Conservation (phyloP, 2,113 vertebrate genomes). For the Podarcis raffonei region DNA sequence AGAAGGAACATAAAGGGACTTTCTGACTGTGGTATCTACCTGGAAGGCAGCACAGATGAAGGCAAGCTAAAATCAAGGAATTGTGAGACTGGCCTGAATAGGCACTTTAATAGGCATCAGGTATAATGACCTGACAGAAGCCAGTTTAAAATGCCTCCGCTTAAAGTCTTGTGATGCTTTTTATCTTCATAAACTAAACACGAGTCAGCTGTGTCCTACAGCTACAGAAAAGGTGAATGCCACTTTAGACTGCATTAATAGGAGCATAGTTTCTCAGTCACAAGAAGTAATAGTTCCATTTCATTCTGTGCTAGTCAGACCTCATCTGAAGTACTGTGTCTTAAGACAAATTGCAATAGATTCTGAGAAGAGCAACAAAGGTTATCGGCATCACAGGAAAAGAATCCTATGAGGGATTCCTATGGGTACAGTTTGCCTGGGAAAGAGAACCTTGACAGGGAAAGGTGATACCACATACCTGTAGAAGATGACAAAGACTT, state of each 20-base stretch:
- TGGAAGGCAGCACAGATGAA: neutral
- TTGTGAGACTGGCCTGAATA: neutral
- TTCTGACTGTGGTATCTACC: neutral
- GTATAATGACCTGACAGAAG: neutral
- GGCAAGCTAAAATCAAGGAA: neutral
- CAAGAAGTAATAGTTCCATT: neutral
- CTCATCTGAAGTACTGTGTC: neutral
- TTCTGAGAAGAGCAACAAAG: too few species aligned
- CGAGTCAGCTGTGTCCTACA: neutral
- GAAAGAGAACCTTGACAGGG: too few species aligned
- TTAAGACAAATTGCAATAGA: too few species aligned
- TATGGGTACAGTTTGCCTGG: too few species aligned
- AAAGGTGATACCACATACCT: too few species aligned
- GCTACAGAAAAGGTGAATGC: neutral
- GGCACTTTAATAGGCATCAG: neutral
- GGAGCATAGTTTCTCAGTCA: neutral
- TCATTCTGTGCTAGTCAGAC: neutral
- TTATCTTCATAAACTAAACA: neutral
- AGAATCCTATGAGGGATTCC: too few species aligned
- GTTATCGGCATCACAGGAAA: too few species aligned
- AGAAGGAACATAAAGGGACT: neutral
- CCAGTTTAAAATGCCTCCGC: neutral
- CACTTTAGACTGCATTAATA: neutral
- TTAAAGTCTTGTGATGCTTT: neutral
- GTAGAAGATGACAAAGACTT: neutral